Percentiles rank a stretch among this genome's conserved stretches.
These are phyloP conservation scores for Talpa occidentalis DNA, from an alignment of 2,113 vertebrate species.

Conservation along the genomic window DNA sequence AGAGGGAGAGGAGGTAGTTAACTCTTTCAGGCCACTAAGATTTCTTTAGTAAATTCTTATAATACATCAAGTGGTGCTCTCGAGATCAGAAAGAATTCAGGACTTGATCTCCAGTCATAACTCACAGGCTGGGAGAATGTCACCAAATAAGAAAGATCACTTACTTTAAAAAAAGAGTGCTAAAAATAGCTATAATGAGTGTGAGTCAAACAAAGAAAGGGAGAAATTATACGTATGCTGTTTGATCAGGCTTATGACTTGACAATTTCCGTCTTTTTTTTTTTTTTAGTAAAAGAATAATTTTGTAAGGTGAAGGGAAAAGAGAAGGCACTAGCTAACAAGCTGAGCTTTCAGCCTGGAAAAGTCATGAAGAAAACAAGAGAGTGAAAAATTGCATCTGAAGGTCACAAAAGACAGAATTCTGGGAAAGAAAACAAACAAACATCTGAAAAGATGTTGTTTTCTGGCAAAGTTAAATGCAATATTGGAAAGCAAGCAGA, in stretches of 20 bases:
- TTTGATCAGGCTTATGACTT: constrained; percentile 28
- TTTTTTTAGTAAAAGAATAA: background rate
- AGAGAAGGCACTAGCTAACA: background rate
- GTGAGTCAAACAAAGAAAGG: constrained; percentile 37
- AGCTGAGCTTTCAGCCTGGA: background rate
- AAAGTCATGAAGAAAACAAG: background rate
- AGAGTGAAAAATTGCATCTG: background rate
- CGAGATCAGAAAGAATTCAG: background rate
- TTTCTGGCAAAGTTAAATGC: background rate
- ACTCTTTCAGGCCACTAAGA: background rate
- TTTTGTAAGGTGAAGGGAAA: constrained; percentile 1
- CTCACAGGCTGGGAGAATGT: constrained; percentile 47
- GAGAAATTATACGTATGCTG: background rate
- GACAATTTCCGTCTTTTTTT: background rate
- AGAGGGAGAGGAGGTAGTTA: background rate
- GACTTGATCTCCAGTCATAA: background rate
- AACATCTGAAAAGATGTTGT: background rate
- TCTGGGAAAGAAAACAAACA: background rate
- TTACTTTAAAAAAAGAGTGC: background rate
- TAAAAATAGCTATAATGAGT: constrained; percentile 48
- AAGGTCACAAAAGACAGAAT: background rate
- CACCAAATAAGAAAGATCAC: constrained; percentile 33
- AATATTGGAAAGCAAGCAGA: background rate
- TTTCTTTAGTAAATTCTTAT: background rate
- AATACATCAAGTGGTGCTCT: background rate